Base-by-base conservation (phyloP, 2,113 vertebrate species). In the Naja naja region DNA sequence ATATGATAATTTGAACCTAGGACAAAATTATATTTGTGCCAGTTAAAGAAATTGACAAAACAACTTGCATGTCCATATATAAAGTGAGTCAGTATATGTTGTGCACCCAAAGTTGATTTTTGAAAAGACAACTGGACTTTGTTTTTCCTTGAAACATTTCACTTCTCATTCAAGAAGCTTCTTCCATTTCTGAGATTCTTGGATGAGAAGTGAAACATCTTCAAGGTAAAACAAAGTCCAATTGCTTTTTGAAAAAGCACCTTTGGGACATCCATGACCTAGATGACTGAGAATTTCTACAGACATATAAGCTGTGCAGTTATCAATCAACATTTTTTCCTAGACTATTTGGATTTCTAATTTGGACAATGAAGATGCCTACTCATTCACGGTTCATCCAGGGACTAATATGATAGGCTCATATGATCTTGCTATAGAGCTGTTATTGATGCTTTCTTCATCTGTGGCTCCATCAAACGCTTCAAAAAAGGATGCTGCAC, bases 341-440 rank as follows among this genome's bases (percentile, higher is more conserved):
- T 16, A 34, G 18, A 6, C 60, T 81, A 22, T n/a, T n/a, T 90
- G 30, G 23, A 20, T 30, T 81, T 14, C 23, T 10, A 34, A 81
- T 22, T n/a, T 49, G 64, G 74, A 87, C 0, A 69, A 69, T 47
- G 18, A 23, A 39, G 55, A 25, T 0, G 3, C 0, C 0, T 0
- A 25, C 18, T 47, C 27, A n/a, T 89, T 30, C 60, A 64, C 10
- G 11, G 27, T 64, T 12, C 60, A 64, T n/a, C 27, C 60, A 30
- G 60, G 3, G 60, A n/a, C 4, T 30, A 64, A n/a, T 30, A 64
- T 12, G 3, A 14, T 30, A n/a, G 60, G 60, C 60, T n/a, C 64
- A 34, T n/a, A n/a, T 16, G 4, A 69, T 69, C 11, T 69, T 16
- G 64, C 30, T 69, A 34, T 16, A 69, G 30, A 69, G 12, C 64